These are phyloP conservation scores for Ptychodera flava DNA, from an alignment of 35 echinoderm and acorn worm species.

Conservation along the genomic window DNA sequence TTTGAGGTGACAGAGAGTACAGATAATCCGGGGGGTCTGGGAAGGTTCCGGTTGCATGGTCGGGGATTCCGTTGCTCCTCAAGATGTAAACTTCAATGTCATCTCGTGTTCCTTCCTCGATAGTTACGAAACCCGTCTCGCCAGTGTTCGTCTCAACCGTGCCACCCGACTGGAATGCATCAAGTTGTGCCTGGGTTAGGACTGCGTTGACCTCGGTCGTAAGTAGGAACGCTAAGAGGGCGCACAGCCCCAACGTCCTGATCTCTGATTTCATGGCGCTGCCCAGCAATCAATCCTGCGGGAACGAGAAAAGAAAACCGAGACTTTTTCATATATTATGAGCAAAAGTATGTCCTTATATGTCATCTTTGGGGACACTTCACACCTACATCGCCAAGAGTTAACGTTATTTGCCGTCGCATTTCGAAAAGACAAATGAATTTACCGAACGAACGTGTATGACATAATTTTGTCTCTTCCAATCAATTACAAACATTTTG, in stretches of 20 bases:
- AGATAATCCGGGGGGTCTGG: constrained; percentile 9
- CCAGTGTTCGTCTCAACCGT: not conserved
- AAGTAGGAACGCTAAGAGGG: not conserved
- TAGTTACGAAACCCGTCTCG: not conserved
- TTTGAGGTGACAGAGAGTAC: not conserved
- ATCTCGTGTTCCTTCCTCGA: not conserved
- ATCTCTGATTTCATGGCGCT: not conserved
- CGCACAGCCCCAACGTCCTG: not conserved
- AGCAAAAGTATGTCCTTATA: too few relatives aligned
- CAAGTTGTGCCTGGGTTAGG: not conserved
- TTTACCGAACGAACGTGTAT: too few relatives aligned
- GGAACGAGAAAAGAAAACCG: too few relatives aligned
- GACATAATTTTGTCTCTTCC: too few relatives aligned
- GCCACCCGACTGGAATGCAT: not conserved
- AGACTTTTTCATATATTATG: too few relatives aligned
- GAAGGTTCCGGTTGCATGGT: constrained; percentile 42
- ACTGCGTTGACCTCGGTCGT: not conserved
- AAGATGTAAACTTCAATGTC: not conserved
- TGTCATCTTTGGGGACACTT: too few relatives aligned
- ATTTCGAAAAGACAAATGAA: too few relatives aligned
- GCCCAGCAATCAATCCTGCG: too few relatives aligned
- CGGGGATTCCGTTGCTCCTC: constrained; percentile 54
- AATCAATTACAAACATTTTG: too few relatives aligned
- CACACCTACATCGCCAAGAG: too few relatives aligned
- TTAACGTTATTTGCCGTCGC: too few relatives aligned